A percentile compares a stretch with the other conserved stretches of the same genome.
Conservation (phyloP, 2,888 invertebrate genomes). For the Oasisia sp. region DNA sequence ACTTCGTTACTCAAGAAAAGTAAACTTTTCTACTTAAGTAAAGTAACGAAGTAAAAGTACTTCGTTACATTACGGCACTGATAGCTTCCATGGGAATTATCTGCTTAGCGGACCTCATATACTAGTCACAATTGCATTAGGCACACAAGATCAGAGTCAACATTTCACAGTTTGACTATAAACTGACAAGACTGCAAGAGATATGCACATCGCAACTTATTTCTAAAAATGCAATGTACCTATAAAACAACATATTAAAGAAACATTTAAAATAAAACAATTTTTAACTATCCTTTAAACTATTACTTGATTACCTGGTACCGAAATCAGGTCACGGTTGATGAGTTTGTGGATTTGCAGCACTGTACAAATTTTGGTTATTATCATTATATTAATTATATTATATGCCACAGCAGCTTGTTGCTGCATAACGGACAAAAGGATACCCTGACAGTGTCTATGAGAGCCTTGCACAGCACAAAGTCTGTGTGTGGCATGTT, state of each 20-base stretch:
- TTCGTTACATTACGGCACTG: too few species aligned
- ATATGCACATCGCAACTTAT: too few species aligned
- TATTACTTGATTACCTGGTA: too few species aligned
- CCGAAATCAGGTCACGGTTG: too few species aligned
- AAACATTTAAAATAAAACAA: not conserved
- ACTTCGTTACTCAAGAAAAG: too few species aligned
- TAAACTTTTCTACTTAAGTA: too few species aligned
- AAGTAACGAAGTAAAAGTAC: too few species aligned
- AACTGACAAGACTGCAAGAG: not conserved
- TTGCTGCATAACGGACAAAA: constrained; percentile 18
- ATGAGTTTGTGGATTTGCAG: too few species aligned
- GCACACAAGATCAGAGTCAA: not conserved
- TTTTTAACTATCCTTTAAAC: too few species aligned
- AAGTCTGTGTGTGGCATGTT: constrained; percentile 98
- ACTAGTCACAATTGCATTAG: too few species aligned
- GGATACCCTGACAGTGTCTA: constrained; percentile 76
- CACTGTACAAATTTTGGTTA: too few species aligned
- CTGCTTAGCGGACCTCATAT: not conserved
- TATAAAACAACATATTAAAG: not conserved
- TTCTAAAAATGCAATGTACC: not conserved
- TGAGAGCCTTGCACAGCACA: constrained; percentile 94
- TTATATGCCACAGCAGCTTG: not conserved
- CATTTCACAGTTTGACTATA: not conserved
- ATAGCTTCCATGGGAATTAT: not conserved
- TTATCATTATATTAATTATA: too few species aligned